Percentiles rank a stretch among this genome's conserved stretches.
phyloP scores from a whole-genome alignment of 2,797 vertebrate genomes.

The Mormyrops attenuatus region DNA sequence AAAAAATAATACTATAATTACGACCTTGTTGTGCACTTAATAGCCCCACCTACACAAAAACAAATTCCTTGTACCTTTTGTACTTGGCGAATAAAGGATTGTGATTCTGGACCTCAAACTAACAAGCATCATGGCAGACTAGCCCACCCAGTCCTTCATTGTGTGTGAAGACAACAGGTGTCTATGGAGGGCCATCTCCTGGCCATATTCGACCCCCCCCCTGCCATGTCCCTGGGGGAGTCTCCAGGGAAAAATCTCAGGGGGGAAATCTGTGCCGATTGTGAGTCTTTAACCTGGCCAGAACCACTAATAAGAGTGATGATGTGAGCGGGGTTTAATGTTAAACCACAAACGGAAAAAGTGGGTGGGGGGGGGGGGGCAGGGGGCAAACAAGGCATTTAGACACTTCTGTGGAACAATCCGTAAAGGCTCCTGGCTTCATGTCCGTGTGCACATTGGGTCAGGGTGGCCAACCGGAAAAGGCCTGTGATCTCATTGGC shows the following conservation, averaged over 20 bases:
- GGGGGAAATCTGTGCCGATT: too few species aligned
- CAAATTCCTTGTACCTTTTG: neutral
- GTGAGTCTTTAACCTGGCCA: neutral
- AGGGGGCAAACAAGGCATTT: neutral
- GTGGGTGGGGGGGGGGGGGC: neutral
- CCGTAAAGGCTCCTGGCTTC: neutral
- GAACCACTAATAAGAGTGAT: neutral
- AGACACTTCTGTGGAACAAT: neutral
- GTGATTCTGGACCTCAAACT: too few species aligned
- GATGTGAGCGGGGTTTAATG: neutral
- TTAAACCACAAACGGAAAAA: neutral
- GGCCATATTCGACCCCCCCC: neutral
- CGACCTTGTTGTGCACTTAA: too few species aligned
- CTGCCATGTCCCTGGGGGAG: neutral
- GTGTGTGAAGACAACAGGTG: neutral
- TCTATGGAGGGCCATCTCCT: neutral
- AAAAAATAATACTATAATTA: too few species aligned
- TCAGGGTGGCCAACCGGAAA: neutral
- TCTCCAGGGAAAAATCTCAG: neutral
- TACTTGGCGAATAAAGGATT: neutral
- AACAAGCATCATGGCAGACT: neutral
- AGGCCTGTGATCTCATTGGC: neutral
- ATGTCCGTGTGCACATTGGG: neutral
- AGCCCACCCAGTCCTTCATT: neutral
- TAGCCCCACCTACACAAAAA: too few species aligned